A percentile compares a stretch with the other conserved stretches of the same genome.
These are phyloP conservation scores for Eristalinus aeneus DNA, from an alignment of 2,888 invertebrate species.

Conservation along the genomic window DNA sequence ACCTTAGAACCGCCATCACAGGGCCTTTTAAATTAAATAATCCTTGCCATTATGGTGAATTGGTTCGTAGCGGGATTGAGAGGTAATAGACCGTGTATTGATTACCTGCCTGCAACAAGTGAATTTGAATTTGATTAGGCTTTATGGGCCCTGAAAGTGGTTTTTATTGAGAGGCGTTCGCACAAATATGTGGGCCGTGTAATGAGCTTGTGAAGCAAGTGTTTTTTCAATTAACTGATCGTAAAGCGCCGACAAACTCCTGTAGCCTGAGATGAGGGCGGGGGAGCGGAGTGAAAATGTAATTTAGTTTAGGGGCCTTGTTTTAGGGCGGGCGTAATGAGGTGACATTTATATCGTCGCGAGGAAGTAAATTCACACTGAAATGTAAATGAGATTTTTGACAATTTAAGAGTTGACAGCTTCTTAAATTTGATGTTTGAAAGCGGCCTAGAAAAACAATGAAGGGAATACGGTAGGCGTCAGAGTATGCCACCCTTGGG, in stretches of 20 bases:
- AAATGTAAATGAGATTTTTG: too few relatives aligned
- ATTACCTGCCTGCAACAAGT: not conserved
- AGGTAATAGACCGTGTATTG: not conserved
- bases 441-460: too few relatives aligned
- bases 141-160: not conserved
- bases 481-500: too few relatives aligned
- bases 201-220: not conserved
- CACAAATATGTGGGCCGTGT: not conserved
- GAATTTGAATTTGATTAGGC: not conserved
- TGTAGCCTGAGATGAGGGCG: not conserved
- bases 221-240: not conserved
- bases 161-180: not conserved
- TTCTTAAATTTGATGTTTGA: too few relatives aligned
- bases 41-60: not conserved
- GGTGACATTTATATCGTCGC: not conserved
- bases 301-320: not conserved
- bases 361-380: too few relatives aligned
- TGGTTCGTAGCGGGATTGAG: not conserved
- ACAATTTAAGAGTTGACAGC: not conserved
- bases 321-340: not conserved
- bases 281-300: not conserved
- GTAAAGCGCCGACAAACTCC: not conserved
- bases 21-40: slow-evolving; percentile 38
- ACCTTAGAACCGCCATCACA: not conserved
- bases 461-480: too few relatives aligned